Percentiles rank a stretch among this genome's conserved stretches.
Conservation (phyloP, 2,888 invertebrate genomes). For the Stegophylla sp. region DNA sequence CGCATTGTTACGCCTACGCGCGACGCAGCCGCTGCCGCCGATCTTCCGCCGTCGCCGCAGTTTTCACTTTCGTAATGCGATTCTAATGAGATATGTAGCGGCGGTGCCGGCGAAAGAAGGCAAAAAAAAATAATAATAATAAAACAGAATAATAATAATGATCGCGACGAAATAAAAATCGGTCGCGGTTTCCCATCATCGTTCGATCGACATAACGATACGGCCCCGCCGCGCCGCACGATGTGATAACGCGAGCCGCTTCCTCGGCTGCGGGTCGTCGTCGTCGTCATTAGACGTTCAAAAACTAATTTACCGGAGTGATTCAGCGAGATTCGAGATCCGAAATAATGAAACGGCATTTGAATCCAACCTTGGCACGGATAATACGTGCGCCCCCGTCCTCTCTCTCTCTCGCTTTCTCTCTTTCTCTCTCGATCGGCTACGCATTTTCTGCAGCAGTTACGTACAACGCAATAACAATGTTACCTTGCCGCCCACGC, state of each 20-base stretch:
- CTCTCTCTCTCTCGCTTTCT: background rate
- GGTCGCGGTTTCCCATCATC: conserved; percentile 48
- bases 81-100: conserved; percentile 38
- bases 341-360: conserved; percentile 38
- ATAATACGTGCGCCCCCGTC: background rate
- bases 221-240: too few relatives aligned
- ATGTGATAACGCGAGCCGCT: conserved; percentile 25
- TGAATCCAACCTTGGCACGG: conserved; percentile 56
- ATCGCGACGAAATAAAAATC: background rate
- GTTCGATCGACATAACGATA: conserved; percentile 49
- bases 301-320: conserved; percentile 57
- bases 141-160: background rate
- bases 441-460: too few relatives aligned
- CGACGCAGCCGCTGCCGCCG: too few relatives aligned
- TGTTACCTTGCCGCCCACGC: too few relatives aligned
- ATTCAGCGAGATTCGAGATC: conserved; percentile 48
- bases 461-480: too few relatives aligned
- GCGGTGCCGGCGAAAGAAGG: background rate
- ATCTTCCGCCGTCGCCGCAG: conserved; percentile 29
- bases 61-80: conserved; percentile 57
- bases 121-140: conserved; percentile 8
- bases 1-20: conserved; percentile 1
- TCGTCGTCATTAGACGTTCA: conserved; percentile 19
- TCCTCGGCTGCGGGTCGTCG: conserved; percentile 1
- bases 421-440: too few relatives aligned